Evolutionary conservation across 2,797 vertebrate genomes (phyloP), one percentile per base, ranked within the genome.

Genomic region (Neosilurus mollespiculum): DNA sequence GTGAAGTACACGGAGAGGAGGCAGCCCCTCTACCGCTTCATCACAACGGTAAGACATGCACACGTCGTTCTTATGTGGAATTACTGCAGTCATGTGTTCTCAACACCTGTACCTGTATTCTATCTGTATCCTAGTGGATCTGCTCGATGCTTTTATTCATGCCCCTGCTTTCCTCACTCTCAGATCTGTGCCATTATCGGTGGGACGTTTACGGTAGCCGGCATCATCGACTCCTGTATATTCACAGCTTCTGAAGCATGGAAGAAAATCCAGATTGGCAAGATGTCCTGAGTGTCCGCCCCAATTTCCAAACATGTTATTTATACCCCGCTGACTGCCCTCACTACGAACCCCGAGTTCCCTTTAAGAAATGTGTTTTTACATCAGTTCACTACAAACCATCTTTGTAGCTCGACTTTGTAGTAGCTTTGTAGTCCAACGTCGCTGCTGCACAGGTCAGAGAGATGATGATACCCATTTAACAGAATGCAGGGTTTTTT

Each of bases 201-300:
- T 0, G 98, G 98, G 89, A 98, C 98, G 0, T 99, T 99, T 90
- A 99, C 98, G 0, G 98, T 99, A 0, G 98, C 98, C 0, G 98
- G 98, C 84, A 99, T 99, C 90, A 96, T 99, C 0, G 98, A 99
- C 93, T 99, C 98, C 49, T 98, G 97, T 88, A 98, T 99, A 94
- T 99, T 99, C 90, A 99, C 98, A 0, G 98, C 98, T 58, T 99
- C 98, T 0, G 98, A 99, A 89, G 98, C 98, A 88, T 99, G 97
- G 98, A 99, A 98, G 95, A 99, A 99, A 94, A 97, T 99, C 91
- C 98, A 99, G 90, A 94, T 99, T 20, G 98, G 98, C 54, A 99
- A 99, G 92, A 97, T 99, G 94, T 96, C 95, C 84, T 95, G 94
- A 95, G 91, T 34, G 18, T 59, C 26, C 0, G 51, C 49, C 34